Evolutionary conservation across 1,140 invertebrate species (phyloP), one percentile per base, ranked within the genome.

Genomic region (Hyposmocoma kahamanoa): DNA sequence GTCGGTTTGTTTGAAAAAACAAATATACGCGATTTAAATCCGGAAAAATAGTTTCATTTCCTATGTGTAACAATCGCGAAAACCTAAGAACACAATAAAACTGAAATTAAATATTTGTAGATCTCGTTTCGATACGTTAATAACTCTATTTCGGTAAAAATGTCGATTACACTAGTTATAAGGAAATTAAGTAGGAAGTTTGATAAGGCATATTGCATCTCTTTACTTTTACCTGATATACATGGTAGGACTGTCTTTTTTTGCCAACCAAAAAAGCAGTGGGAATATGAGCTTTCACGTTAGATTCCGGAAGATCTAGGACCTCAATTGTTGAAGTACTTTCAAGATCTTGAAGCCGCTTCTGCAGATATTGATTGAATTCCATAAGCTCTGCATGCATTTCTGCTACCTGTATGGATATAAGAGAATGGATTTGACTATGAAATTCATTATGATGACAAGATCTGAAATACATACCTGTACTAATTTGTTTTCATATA

Each of bases 331-430:
- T 67, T 0, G 71, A 61, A 26, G 91, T 82, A 43, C 82, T 80
- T 63, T 96, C 94, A 58, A 93, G 90, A 22, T 86, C 75, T 59
- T 79, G 77, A 13, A 89, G 59, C 3, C 78, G 68, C 44, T 81
- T 72, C 63, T 89, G 88, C 49, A 90, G 62, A 64, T 87, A 72
- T 15, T 89, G 92, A 88, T 97, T 98, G 64, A 97, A 96, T 83
- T 98, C 96, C 93, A 98, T 96, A 15, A 98, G 79, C 79, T 98
- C 96, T 1, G 95, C 96, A 76, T 97, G 96, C 96, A 98, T 98
- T 87, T 98, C 95, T 10, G 96, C 96, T 0, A 98, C 95, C 92
- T 94, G 62, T 1, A 36, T 5, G 5, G 24, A 11, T 26, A 26
- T 26, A 26, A 11, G 5, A 26, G 5, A 11, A 26, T 26, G 5